phyloP scores from a whole-genome alignment of 2,113 vertebrate genomes.

The Nycticorax nycticorax region DNA sequence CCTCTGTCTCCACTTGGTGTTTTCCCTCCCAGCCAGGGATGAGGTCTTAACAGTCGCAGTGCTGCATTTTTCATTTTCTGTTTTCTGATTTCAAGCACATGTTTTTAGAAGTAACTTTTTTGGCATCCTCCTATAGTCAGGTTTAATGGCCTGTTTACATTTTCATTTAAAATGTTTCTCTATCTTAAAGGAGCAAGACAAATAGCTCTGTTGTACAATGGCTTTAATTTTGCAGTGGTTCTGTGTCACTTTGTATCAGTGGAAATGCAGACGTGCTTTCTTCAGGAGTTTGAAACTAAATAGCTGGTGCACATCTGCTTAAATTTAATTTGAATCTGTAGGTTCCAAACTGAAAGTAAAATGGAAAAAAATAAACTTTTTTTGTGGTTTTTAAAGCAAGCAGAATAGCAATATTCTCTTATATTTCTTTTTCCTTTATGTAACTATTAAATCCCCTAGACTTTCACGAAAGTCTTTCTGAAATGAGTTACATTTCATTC shows the following conservation, averaged over 20 bases:
- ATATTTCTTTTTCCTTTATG: slow-evolving; percentile 21
- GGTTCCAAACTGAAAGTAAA: slow-evolving; percentile 34
- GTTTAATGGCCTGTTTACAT: background rate
- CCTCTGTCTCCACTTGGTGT: background rate
- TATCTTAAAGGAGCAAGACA: background rate
- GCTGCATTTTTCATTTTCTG: background rate
- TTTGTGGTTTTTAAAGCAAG: slow-evolving; percentile 41
- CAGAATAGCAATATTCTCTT: background rate
- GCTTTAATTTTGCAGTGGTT: background rate
- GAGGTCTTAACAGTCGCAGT: background rate
- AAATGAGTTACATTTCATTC: slow-evolving; percentile 10
- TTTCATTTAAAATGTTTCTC: background rate
- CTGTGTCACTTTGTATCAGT: background rate
- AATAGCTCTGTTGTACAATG: background rate
- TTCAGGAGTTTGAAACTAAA: slow-evolving; percentile 34
- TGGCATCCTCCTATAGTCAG: background rate
- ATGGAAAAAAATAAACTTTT: background rate
- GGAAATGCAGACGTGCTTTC: background rate
- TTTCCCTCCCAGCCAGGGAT: background rate
- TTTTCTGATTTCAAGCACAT: background rate
- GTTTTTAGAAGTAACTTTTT: background rate
- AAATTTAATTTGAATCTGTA: slow-evolving; percentile 46
- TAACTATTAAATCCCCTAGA: background rate
- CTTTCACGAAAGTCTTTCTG: background rate
- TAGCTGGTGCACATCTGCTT: slow-evolving; percentile 31